A percentile compares a stretch with the other conserved stretches of the same genome.
These are phyloP conservation scores for Dynastes maya DNA, from an alignment of 2,888 invertebrate genomes.

Conservation along the genomic window DNA sequence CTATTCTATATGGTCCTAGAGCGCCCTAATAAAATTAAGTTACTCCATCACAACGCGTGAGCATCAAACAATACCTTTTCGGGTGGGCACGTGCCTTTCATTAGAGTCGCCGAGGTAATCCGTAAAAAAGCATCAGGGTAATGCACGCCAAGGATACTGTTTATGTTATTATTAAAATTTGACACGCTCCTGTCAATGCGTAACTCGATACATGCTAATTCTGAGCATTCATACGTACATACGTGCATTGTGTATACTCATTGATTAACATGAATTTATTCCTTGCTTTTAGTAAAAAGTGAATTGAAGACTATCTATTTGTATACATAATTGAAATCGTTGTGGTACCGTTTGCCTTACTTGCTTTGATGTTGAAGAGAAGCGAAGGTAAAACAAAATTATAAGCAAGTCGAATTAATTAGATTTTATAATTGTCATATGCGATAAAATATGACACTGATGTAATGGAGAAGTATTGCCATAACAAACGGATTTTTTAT, in stretches of 20 bases:
- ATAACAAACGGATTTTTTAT: too few species aligned
- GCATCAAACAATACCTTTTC: slow-evolving; percentile 57
- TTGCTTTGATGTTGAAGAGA: too few species aligned
- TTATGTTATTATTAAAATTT: slow-evolving; percentile 42
- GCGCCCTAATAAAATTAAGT: slow-evolving; percentile 27
- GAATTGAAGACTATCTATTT: too few species aligned
- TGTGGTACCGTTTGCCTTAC: too few species aligned
- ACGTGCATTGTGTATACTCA: not conserved
- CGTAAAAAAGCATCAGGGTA: slow-evolving; percentile 55
- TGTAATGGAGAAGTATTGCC: too few species aligned
- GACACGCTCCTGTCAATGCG: slow-evolving; percentile 31
- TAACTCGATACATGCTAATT: slow-evolving; percentile 32
- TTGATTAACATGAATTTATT: not conserved
- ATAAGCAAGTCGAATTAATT: too few species aligned
- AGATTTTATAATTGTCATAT: too few species aligned
- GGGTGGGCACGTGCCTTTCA: slow-evolving; percentile 60
- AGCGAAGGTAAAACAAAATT: too few species aligned
- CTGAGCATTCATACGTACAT: not conserved
- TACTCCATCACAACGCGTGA: slow-evolving; percentile 10
- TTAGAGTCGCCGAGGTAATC: slow-evolving; percentile 59
- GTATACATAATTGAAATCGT: too few species aligned
- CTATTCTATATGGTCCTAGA: slow-evolving; percentile 7
- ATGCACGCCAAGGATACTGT: slow-evolving; percentile 40
- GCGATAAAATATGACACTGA: too few species aligned
- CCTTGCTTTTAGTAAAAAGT: too few species aligned